phyloP scores from a whole-genome alignment of 2,113 vertebrate genomes.

The Ictidomys tridecemlineatus region DNA sequence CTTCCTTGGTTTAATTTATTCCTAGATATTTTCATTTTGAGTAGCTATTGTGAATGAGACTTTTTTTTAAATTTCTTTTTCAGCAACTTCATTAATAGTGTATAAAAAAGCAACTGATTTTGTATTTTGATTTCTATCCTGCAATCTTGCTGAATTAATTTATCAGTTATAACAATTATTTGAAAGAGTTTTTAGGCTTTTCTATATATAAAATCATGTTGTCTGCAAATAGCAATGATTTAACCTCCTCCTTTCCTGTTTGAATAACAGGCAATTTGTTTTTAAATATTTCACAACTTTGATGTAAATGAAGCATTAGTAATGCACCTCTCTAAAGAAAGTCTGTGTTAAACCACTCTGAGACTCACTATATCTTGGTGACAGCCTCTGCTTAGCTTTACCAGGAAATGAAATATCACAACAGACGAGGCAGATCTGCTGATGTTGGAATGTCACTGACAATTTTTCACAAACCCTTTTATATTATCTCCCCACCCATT shows the following conservation, averaged over 20 bases:
- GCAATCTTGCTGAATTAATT: background rate
- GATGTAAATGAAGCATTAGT: background rate
- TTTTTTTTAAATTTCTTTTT: background rate
- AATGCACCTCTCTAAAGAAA: background rate
- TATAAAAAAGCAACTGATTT: background rate
- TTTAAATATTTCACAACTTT: background rate
- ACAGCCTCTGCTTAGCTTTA: background rate
- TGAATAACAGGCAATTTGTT: background rate
- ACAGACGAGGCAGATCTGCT: background rate
- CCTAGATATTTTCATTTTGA: background rate
- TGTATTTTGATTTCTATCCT: background rate
- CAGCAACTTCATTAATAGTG: background rate
- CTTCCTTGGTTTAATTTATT: background rate
- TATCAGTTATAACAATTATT: no score
- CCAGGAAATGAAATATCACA: background rate
- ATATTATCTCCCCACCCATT: background rate
- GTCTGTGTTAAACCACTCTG: background rate
- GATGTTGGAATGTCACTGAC: background rate
- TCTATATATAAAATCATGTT: no score
- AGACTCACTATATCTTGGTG: background rate
- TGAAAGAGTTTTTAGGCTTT: background rate
- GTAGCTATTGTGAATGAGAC: background rate
- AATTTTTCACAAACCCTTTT: background rate
- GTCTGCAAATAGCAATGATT: background rate
- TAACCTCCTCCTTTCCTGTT: background rate